Evolutionary conservation across 2,113 vertebrate species (phyloP).

Genomic region (Lathamus discolor): DNA sequence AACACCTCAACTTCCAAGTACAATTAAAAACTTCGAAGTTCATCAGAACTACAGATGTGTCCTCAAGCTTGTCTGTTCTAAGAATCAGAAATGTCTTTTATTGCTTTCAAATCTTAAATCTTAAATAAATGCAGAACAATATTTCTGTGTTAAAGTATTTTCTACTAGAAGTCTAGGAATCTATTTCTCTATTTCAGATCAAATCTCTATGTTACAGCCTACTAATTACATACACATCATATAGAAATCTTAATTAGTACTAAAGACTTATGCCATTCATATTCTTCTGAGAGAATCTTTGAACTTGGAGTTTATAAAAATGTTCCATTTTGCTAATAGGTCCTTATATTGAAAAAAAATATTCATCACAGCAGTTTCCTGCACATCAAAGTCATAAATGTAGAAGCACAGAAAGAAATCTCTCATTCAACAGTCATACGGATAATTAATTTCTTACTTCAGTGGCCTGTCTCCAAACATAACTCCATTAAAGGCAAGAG

Average conservation of each 20-base stretch:
- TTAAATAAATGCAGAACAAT: background rate
- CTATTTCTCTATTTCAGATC: background rate
- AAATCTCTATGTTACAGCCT: background rate
- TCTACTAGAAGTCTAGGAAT: background rate
- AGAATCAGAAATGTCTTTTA: background rate
- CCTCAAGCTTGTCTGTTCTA: background rate
- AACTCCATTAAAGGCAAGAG: slow-evolving; percentile 95
- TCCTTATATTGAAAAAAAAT: background rate
- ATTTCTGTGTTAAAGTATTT: background rate
- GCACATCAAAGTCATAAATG: background rate
- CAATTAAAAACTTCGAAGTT: background rate
- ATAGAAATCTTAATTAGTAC: background rate
- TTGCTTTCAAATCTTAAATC: background rate
- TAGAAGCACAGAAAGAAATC: background rate
- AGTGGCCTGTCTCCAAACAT: slow-evolving; percentile 97
- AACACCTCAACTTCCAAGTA: background rate
- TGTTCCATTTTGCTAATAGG: background rate
- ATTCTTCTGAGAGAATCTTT: background rate
- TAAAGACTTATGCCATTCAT: background rate
- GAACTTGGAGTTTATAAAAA: background rate
- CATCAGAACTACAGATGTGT: background rate
- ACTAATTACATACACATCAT: background rate
- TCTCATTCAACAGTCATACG: background rate
- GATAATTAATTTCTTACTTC: slow-evolving; percentile 82
- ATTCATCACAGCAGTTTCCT: background rate